Percentiles rank a stretch among this genome's conserved stretches.
These are phyloP conservation scores for Diorhabda elongata DNA, from an alignment of 1,140 invertebrate species.

Conservation along the genomic window DNA sequence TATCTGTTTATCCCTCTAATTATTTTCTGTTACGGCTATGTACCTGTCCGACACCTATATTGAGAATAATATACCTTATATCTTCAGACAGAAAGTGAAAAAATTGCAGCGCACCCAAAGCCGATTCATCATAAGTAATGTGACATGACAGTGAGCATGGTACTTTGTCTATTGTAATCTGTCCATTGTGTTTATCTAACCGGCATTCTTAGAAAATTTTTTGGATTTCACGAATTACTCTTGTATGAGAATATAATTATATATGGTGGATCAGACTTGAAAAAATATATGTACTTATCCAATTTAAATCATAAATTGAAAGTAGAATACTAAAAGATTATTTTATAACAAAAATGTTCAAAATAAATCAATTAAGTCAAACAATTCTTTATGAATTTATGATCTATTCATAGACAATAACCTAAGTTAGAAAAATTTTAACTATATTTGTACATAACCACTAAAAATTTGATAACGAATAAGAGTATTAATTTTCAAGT, in stretches of 20 bases:
- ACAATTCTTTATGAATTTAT: no score
- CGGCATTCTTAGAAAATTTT: conserved; percentile 32
- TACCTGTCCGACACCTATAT: neutral
- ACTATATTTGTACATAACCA: no score
- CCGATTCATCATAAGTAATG: conserved; percentile 45
- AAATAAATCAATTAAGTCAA: no score
- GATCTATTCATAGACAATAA: no score
- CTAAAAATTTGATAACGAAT: no score
- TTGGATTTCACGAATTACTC: conserved; percentile 25
- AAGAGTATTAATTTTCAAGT: no score
- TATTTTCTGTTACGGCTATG: neutral
- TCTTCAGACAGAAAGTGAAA: conserved; percentile 20
- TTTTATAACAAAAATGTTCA: no score
- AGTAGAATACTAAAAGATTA: no score
- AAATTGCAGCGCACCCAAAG: conserved; percentile 19
- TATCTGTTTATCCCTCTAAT: neutral
- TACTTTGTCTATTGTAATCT: conserved; percentile 46
- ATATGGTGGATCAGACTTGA: no score
- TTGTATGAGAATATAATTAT: neutral
- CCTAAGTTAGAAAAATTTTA: no score
- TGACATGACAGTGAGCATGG: conserved; percentile 44
- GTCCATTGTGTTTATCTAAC: conserved; percentile 38
- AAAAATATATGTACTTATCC: no score
- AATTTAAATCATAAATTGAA: no score
- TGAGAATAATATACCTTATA: conserved; percentile 20